Conservation (phyloP, 2,888 invertebrate species). For the Macrosoma leucophasiata region DNA sequence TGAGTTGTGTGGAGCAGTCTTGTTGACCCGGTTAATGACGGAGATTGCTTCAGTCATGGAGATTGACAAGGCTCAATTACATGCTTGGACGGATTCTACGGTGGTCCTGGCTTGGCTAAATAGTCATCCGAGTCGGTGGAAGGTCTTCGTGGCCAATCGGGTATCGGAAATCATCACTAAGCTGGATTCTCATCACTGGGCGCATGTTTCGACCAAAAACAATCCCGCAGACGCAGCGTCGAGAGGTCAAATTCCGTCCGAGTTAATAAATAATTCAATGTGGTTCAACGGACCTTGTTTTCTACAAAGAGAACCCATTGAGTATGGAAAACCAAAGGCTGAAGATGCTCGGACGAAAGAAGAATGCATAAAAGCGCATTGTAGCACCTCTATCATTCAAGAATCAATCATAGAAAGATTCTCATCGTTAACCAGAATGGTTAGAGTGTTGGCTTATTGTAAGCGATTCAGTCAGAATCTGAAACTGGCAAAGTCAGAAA, state of each 20-base stretch:
- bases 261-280: conserved; percentile 2
- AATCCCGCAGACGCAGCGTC: conserved; percentile 32
- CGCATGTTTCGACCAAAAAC: conserved; percentile 17
- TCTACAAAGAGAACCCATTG: conserved; percentile 3
- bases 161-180: conserved; percentile 23
- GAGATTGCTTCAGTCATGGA: conserved; percentile 14
- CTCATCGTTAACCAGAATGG: conserved; percentile 12
- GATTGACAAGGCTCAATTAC: conserved; percentile 8
- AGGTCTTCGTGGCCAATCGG: conserved; percentile 21
- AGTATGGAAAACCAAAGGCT: not conserved
- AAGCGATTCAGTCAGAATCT: conserved; percentile 13
- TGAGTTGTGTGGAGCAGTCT: conserved; percentile 8
- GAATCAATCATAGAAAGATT: conserved; percentile 13
- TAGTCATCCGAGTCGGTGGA: conserved; percentile 15
- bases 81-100: conserved; percentile 3
- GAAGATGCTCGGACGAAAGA: not conserved
- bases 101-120: conserved; percentile 8
- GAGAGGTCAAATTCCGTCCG: conserved; percentile 19
- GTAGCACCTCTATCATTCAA: too few relatives aligned
- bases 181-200: conserved; percentile 11
- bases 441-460: conserved; percentile 19
- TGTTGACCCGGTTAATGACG: conserved; percentile 12
- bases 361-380: too few relatives aligned
- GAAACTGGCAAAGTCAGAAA: conserved; percentile 2
- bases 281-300: conserved; percentile 19